Conservation (phyloP, 2,888 invertebrate species). For the Drosophila aldrichi region DNA sequence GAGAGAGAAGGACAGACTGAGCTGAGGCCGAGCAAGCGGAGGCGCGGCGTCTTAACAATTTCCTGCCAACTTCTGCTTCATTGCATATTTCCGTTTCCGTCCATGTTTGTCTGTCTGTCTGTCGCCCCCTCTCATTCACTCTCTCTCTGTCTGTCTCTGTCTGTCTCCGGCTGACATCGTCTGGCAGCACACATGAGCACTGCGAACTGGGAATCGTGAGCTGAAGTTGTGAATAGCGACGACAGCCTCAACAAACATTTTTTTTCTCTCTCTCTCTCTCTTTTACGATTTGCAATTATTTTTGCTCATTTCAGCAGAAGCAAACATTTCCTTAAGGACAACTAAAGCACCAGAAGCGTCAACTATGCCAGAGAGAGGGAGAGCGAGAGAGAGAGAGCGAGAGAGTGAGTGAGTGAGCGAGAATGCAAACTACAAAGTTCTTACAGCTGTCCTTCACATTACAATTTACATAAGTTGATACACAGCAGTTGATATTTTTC, state of each 20-base stretch:
- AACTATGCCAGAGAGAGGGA: slow-evolving; percentile 27
- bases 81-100: slow-evolving; percentile 78
- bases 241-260: slow-evolving; percentile 48
- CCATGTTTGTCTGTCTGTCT: slow-evolving; percentile 43
- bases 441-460: slow-evolving; percentile 48
- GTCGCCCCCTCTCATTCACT: not conserved
- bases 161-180: slow-evolving; percentile 21
- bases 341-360: slow-evolving; percentile 48
- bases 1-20: not conserved
- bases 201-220: slow-evolving; percentile 21
- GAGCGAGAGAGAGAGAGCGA: not conserved
- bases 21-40: slow-evolving; percentile 28
- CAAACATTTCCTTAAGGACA: slow-evolving; percentile 75
- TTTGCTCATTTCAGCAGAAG: slow-evolving; percentile 81
- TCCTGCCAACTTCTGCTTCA: slow-evolving; percentile 80
- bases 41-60: slow-evolving; percentile 76
- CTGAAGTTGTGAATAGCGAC: slow-evolving; percentile 36
- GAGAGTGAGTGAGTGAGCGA: not conserved
- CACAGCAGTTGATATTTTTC: slow-evolving; percentile 64
- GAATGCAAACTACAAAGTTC: slow-evolving; percentile 17
- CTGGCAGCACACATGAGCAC: slow-evolving; percentile 48
- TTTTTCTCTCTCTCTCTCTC: slow-evolving; percentile 40
- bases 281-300: slow-evolving; percentile 80
- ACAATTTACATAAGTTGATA: slow-evolving; percentile 75
- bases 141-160: slow-evolving; percentile 2